phyloP scores from a whole-genome alignment of 2,797 vertebrate genomes.

The Enoplosus armatus region DNA sequence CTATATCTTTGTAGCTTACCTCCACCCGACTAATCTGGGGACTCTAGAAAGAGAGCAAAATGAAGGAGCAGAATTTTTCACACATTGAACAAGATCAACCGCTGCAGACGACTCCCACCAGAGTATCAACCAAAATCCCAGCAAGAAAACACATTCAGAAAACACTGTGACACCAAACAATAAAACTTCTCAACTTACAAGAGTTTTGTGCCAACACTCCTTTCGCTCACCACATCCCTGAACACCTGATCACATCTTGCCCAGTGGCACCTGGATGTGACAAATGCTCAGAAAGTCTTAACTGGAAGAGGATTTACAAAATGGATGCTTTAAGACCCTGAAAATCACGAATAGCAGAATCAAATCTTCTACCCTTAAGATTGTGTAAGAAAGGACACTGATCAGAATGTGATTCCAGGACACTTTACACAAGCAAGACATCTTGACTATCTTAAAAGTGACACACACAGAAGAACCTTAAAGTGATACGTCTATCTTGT shows the following conservation, averaged over 20 bases:
- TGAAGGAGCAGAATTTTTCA: background rate
- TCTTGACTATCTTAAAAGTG: background rate
- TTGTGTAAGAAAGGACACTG: background rate
- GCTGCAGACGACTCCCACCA: background rate
- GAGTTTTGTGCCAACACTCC: background rate
- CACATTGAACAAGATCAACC: background rate
- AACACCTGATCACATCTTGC: background rate
- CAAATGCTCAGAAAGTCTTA: slow-evolving; percentile 1
- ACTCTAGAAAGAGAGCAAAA: background rate
- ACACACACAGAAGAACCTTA: background rate
- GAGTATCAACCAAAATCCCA: background rate
- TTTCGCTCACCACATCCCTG: background rate
- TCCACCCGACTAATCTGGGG: background rate
- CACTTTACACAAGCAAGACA: background rate
- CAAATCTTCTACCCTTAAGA: background rate
- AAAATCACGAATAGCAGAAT: background rate
- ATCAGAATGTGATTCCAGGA: background rate
- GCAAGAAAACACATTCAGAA: background rate
- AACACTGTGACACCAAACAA: too few species aligned
- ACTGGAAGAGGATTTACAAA: background rate
- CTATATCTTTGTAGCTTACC: background rate
- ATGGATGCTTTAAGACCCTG: background rate
- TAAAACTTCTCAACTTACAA: too few species aligned
- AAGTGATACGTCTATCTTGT: slow-evolving; percentile 9
- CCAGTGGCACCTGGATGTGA: background rate